Percentiles rank a stretch among this genome's conserved stretches.
Conservation (phyloP, 2,113 vertebrate genomes). For the Reinhardtius hippoglossoides region DNA sequence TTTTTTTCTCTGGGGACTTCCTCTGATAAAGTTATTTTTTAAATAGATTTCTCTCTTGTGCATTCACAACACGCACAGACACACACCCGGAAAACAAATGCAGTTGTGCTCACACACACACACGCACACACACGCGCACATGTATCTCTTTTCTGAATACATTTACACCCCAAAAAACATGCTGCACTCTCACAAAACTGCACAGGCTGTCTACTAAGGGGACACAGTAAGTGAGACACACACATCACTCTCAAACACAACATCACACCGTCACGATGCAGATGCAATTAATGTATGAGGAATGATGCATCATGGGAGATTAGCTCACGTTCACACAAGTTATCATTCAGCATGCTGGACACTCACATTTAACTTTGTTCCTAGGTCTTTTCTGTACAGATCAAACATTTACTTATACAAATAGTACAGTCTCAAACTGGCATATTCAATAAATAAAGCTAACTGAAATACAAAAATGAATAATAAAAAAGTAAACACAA, state of each 20-base stretch:
- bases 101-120: constrained; percentile 35
- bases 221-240: constrained; percentile 78
- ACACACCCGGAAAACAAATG: constrained; percentile 37
- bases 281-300: constrained; percentile 77
- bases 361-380: constrained; percentile 75
- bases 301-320: constrained; percentile 74
- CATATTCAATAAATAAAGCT: constrained; percentile 72
- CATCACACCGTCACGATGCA: constrained; percentile 80
- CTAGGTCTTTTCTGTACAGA: constrained; percentile 79
- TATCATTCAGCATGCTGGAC: constrained; percentile 85
- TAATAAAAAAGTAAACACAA: constrained; percentile 73
- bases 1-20: constrained; percentile 49
- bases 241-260: constrained; percentile 79
- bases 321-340: constrained; percentile 78
- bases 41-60: constrained; percentile 62
- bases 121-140: constrained; percentile 15
- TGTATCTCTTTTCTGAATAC: constrained; percentile 59
- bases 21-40: constrained; percentile 62
- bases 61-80: constrained; percentile 46
- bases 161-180: constrained; percentile 77
- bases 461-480: constrained; percentile 72
- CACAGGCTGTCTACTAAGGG: constrained; percentile 82
- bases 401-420: constrained; percentile 81
- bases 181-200: constrained; percentile 82
- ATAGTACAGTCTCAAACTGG: constrained; percentile 81